A percentile compares a stretch with the other conserved stretches of the same genome.
These are phyloP conservation scores for Spheniscus mendiculus DNA, from an alignment of 2,113 vertebrate genomes.

Conservation along the genomic window DNA sequence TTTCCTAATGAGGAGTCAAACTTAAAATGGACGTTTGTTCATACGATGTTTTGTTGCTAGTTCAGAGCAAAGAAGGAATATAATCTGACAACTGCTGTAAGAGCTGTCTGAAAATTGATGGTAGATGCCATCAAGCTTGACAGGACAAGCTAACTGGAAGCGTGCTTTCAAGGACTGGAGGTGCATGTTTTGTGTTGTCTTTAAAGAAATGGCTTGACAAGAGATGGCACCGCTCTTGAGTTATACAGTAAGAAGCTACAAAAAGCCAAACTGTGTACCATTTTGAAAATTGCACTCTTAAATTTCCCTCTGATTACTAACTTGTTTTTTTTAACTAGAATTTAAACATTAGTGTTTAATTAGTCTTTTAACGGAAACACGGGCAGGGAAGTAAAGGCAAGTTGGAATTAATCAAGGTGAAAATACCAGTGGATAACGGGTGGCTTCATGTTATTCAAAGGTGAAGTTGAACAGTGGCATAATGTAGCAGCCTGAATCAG, in stretches of 20 bases:
- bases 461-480: background rate
- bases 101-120: background rate
- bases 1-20: background rate
- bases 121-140: background rate
- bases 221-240: background rate
- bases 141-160: background rate
- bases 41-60: background rate
- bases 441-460: background rate
- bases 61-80: background rate
- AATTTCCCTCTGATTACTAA: background rate
- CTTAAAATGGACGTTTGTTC: background rate
- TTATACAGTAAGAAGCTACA: background rate
- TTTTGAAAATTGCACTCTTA: background rate
- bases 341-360: background rate
- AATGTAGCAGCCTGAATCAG: background rate
- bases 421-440: background rate
- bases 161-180: background rate
- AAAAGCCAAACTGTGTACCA: background rate
- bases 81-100: background rate
- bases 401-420: background rate
- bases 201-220: background rate
- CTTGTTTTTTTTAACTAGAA: background rate
- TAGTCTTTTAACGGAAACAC: background rate
- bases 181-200: background rate
- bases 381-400: background rate